A percentile compares a stretch with the other conserved stretches of the same genome.
Conservation (phyloP, 1,140 invertebrate genomes). For the Caenorhabditis remanei region DNA sequence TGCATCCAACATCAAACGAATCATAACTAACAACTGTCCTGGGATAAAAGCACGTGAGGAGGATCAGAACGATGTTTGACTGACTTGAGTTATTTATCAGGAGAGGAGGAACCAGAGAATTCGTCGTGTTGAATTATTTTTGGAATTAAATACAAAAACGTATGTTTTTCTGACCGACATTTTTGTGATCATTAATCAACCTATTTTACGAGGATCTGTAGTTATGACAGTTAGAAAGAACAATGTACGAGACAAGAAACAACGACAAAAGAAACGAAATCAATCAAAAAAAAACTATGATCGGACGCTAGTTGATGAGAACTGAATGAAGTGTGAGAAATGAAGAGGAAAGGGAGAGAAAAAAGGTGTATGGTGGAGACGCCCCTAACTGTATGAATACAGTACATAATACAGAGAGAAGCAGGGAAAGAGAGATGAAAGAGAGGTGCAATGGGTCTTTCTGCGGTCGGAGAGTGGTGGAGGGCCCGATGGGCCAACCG, state of each 20-base stretch:
- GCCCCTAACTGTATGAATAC: slow-evolving; percentile 3
- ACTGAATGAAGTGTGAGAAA: slow-evolving; percentile 44
- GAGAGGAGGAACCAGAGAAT: too few relatives aligned
- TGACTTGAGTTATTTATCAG: background rate
- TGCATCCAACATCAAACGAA: slow-evolving; percentile 26
- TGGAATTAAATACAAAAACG: background rate
- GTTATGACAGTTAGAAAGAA: background rate
- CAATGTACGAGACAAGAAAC: background rate
- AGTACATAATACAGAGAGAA: background rate
- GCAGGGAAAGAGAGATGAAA: background rate
- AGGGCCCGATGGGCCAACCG: slow-evolving; percentile 25
- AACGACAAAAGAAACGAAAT: slow-evolving; percentile 42
- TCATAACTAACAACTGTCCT: slow-evolving; percentile 6
- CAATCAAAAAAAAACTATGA: slow-evolving; percentile 48
- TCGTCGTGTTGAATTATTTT: too few relatives aligned
- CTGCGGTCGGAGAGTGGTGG: slow-evolving; percentile 40
- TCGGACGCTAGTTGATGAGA: slow-evolving; percentile 50
- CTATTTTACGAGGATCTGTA: background rate
- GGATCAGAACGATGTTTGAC: slow-evolving; percentile 15
- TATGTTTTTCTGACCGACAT: background rate
- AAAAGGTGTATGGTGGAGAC: slow-evolving; percentile 43
- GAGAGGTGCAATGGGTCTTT: slow-evolving; percentile 47
- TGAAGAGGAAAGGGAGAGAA: background rate
- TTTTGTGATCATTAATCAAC: background rate
- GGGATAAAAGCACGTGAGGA: slow-evolving; percentile 5